These are phyloP conservation scores for Halichondria panicea DNA, from an alignment of 37 sponge, comb jelly and placozoan species.

Conservation along the genomic window DNA sequence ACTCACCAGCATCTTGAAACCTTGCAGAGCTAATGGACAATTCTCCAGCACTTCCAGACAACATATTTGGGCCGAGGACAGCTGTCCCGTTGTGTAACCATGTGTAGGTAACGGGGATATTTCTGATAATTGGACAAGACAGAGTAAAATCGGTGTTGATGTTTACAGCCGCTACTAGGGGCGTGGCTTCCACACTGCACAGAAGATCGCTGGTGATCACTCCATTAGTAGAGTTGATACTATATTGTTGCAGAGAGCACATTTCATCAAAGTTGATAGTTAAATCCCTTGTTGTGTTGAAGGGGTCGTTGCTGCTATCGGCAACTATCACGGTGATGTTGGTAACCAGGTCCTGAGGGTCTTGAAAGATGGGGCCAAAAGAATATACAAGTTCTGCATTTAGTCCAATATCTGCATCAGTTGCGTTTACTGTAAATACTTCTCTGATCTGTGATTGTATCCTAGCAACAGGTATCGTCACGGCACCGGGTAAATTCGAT, in stretches of 20 bases:
- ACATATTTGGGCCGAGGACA: not conserved
- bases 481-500: not conserved
- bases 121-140: slow-evolving; percentile 22
- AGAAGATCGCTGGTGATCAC: slow-evolving; percentile 9
- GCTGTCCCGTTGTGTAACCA: slow-evolving; percentile 52
- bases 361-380: not conserved
- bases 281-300: slow-evolving; percentile 31
- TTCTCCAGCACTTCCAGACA: not conserved
- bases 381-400: slow-evolving; percentile 53
- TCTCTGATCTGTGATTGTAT: not conserved
- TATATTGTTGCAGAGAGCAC: slow-evolving; percentile 29
- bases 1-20: slow-evolving; percentile 62
- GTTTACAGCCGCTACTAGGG: slow-evolving; percentile 1
- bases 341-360: not conserved
- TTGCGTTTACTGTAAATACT: slow-evolving; percentile 33
- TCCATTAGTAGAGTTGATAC: slow-evolving; percentile 32
- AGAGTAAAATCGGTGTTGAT: slow-evolving; percentile 6
- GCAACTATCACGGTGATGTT: slow-evolving; percentile 55
- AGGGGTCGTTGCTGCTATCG: slow-evolving; percentile 53
- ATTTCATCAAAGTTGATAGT: slow-evolving; percentile 18
- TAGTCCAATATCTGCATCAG: slow-evolving; percentile 58
- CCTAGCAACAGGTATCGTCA: not conserved
- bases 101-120: slow-evolving; percentile 26
- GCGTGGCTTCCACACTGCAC: slow-evolving; percentile 16
- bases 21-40: not conserved